Percentiles rank a stretch among this genome's conserved stretches.
Conservation (phyloP, 2,888 invertebrate species). For the Drosophila mayaguana region DNA sequence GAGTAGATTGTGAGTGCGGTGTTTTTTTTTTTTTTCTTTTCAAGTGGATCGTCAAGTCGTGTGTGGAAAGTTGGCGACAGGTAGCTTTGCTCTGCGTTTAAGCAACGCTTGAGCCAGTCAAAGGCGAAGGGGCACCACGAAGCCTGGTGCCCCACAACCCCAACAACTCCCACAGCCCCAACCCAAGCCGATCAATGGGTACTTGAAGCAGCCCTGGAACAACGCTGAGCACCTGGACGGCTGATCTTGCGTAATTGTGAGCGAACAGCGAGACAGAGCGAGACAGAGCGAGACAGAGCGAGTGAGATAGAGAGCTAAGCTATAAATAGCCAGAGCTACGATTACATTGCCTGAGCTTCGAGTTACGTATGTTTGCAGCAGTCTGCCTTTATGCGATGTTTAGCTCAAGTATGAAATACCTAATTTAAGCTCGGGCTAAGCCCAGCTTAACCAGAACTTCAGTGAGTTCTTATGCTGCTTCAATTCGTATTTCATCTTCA, state of each 20-base stretch:
- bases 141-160: neutral
- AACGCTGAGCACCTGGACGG: neutral
- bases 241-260: constrained; percentile 5
- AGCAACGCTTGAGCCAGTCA: constrained; percentile 1
- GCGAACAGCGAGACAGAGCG: neutral
- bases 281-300: neutral
- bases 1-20: constrained; percentile 10
- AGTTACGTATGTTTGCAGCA: neutral
- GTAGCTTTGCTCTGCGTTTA: constrained; percentile 17
- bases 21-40: constrained; percentile 9
- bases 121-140: neutral
- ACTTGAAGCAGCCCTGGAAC: neutral
- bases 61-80: constrained; percentile 53
- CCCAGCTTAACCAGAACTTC: neutral
- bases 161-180: neutral
- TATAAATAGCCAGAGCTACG: constrained; percentile 2
- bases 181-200: neutral
- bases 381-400: neutral
- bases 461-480: neutral
- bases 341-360: neutral
- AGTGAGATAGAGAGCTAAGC: neutral
- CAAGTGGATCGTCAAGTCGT: constrained; percentile 22
- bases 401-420: neutral
- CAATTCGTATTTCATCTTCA: neutral
- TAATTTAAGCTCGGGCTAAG: neutral